Base-by-base conservation (phyloP, 1,140 invertebrate genomes). In the Phortica variegata region DNA sequence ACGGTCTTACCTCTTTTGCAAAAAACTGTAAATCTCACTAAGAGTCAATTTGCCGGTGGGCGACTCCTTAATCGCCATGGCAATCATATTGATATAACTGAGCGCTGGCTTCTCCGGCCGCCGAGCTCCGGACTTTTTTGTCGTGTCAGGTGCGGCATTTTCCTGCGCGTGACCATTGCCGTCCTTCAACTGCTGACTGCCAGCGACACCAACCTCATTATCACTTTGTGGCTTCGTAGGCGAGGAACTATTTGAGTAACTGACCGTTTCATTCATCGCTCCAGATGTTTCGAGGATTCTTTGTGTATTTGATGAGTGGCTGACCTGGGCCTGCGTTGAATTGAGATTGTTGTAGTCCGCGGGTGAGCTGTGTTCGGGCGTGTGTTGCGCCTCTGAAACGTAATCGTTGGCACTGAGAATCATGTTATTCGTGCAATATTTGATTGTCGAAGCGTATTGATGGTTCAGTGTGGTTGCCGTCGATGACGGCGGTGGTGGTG, bases 71-170 rank as follows among this genome's bases (percentile, higher is more conserved):
- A 98, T 98, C 1, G 95, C 95, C 91, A 97, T 97, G 0, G 95
- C 94, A 21, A 98, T 98, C 37, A 98, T 81, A 2, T 95, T 93
- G 49, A 98, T 98, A 77, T 98, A 98, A 3, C 93, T 97, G 59
- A 90, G 93, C 0, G 95, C 95, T 2, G 95, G 95, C 65, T 98
- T 98, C 72, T 98, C 95, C 45, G 93, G 90, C 0, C 89, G 81
- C 12, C 90, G 79, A 0, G 83, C 79, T 9, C 86, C 86, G 0
- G 84, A 78, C 40, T 76, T 76, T 29, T 73, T 75, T 20, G 62
- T 70, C 7, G 66, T 66, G 33, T 73, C 71, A 8, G 71, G 57
- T 13, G 65, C 56, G 16, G 54, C 52, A 12, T 42, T 46, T 23
- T 59, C 56, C 31, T 43, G 39, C 4, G 10, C 32, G 43, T 37